Percentiles rank a stretch among this genome's conserved stretches.
phyloP scores from a whole-genome alignment of 2,113 vertebrate species.

The Columbina picui region DNA sequence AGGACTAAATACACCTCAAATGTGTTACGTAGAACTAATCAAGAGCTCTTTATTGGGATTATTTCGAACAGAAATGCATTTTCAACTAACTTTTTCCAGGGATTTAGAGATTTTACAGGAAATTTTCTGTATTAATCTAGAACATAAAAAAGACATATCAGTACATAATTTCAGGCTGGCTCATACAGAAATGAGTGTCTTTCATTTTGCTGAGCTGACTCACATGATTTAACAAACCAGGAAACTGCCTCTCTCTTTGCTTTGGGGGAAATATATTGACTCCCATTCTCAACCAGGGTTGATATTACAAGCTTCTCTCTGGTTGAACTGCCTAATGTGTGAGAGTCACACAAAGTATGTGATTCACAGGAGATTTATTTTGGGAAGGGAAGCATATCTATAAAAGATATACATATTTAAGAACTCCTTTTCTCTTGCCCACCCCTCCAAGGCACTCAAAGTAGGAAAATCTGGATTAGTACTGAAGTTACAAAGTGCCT shows the following conservation, averaged over 20 bases:
- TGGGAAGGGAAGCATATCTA: background rate
- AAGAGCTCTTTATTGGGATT: background rate
- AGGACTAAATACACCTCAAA: background rate
- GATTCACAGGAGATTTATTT: background rate
- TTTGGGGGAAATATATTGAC: background rate
- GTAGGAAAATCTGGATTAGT: background rate
- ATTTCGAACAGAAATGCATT: background rate
- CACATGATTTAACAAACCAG: background rate
- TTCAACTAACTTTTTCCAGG: background rate
- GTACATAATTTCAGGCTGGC: background rate
- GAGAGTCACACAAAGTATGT: background rate
- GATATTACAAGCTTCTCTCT: background rate
- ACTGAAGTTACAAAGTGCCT: background rate
- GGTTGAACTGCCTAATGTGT: background rate
- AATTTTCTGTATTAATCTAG: background rate
- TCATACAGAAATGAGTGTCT: background rate
- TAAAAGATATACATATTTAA: background rate
- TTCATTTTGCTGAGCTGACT: background rate
- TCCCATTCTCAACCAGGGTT: background rate
- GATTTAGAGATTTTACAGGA: background rate
- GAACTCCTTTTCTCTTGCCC: background rate
- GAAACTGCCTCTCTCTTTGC: background rate
- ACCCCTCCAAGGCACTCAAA: background rate
- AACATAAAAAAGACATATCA: background rate
- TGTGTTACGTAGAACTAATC: background rate